These are phyloP conservation scores for Brenthis ino DNA, from an alignment of 2,888 invertebrate species.

Conservation along the genomic window DNA sequence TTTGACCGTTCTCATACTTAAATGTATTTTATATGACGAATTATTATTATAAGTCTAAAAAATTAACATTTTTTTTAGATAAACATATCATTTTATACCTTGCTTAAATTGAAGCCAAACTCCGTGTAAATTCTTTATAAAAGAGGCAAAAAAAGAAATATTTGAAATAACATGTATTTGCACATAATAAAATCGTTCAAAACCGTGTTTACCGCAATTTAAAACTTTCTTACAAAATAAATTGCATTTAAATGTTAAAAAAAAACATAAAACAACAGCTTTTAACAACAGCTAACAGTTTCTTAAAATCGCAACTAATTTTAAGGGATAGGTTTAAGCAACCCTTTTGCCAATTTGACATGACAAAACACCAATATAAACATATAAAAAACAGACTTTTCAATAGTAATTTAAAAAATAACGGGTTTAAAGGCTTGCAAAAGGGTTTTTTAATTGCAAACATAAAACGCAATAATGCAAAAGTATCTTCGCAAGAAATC, in stretches of 20 bases:
- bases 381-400: conserved; percentile 42
- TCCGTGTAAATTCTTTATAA: too few relatives aligned
- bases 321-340: conserved; percentile 40
- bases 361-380: conserved; percentile 48
- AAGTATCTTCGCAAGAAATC: conserved; percentile 51
- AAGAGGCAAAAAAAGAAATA: too few relatives aligned
- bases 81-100: too few relatives aligned
- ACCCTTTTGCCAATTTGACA: conserved; percentile 61
- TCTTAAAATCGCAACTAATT: conserved; percentile 29
- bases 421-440: conserved; percentile 53
- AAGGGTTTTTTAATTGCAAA: conserved; percentile 62
- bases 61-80: too few relatives aligned
- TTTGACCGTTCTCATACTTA: too few relatives aligned
- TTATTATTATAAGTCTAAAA: too few relatives aligned
- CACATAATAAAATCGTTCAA: too few relatives aligned
- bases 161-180: too few relatives aligned
- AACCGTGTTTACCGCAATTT: neutral
- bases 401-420: conserved; percentile 49
- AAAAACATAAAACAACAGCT: conserved; percentile 9
- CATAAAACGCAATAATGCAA: conserved; percentile 52
- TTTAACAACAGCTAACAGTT: conserved; percentile 20
- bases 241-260: conserved; percentile 13
- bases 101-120: too few relatives aligned
- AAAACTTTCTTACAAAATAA: neutral
- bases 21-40: too few relatives aligned